A percentile compares a stretch with the other conserved stretches of the same genome.
phyloP scores from a whole-genome alignment of 2,888 invertebrate species.

The Syritta pipiens region DNA sequence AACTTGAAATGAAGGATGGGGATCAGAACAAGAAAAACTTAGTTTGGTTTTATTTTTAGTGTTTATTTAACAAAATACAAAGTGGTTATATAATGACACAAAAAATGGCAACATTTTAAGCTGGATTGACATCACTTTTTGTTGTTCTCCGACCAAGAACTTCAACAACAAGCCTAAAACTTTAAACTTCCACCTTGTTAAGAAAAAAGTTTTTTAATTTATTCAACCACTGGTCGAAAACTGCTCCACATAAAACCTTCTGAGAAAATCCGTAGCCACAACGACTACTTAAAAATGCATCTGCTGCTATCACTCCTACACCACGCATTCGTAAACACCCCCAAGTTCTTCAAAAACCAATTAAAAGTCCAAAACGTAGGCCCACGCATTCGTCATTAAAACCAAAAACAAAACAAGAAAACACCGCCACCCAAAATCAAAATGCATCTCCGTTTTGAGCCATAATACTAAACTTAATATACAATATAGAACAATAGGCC shows the following conservation, averaged over 20 bases:
- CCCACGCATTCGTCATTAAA: constrained; percentile 63
- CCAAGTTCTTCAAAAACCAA: constrained; percentile 23
- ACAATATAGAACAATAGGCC: constrained; percentile 36
- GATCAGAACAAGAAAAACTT: too few relatives aligned
- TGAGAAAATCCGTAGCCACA: constrained; percentile 1
- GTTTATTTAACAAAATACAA: too few relatives aligned
- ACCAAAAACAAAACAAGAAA: constrained; percentile 7
- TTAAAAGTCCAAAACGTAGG: constrained; percentile 16
- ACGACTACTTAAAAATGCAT: constrained; percentile 32
- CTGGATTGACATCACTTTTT: too few relatives aligned
- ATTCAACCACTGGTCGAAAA: constrained; percentile 2
- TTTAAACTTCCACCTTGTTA: too few relatives aligned
- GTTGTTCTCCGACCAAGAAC: too few relatives aligned
- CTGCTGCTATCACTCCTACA: constrained; percentile 18
- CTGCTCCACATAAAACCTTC: constrained; percentile 8
- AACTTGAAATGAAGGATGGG: too few relatives aligned
- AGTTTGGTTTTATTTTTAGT: too few relatives aligned
- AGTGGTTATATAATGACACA: too few relatives aligned
- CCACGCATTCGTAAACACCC: constrained; percentile 10
- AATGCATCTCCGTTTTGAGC: constrained; percentile 21
- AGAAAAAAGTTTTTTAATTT: background rate
- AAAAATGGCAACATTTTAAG: too few relatives aligned
- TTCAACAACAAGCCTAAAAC: too few relatives aligned
- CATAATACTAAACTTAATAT: constrained; percentile 26
- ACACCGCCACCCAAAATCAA: constrained; percentile 49